Conservation (phyloP, 2,113 vertebrate species). For the Stomatorhinus ivindoensis region DNA sequence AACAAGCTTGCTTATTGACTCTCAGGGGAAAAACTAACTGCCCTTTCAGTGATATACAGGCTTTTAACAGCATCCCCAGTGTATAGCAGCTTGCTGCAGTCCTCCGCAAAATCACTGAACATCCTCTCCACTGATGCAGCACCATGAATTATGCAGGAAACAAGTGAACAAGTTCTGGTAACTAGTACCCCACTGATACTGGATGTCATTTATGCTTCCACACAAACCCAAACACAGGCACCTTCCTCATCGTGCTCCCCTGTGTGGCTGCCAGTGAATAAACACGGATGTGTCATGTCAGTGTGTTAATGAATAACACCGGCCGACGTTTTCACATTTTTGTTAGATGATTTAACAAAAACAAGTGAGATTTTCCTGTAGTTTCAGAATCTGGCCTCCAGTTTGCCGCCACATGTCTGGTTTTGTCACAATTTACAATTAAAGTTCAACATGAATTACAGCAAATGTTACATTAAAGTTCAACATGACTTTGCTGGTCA, state of each 20-base stretch:
- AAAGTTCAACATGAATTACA: too few relatives aligned
- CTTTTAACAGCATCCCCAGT: neutral
- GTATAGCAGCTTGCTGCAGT: neutral
- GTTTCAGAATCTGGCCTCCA: too few relatives aligned
- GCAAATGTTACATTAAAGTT: too few relatives aligned
- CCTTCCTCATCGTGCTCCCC: neutral
- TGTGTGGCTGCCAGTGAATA: neutral
- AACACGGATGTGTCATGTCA: neutral
- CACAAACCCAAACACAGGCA: neutral
- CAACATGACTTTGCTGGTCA: too few relatives aligned
- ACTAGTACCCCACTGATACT: neutral
- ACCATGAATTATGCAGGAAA: neutral
- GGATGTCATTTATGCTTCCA: neutral
- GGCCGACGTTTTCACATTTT: too few relatives aligned
- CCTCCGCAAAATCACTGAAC: neutral
- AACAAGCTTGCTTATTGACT: neutral
- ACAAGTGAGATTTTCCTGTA: too few relatives aligned
- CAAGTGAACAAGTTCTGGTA: neutral
- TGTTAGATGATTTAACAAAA: too few relatives aligned
- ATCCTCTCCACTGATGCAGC: neutral
- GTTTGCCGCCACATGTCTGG: too few relatives aligned
- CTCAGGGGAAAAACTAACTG: neutral
- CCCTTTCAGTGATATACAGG: neutral
- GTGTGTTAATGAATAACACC: neutral
- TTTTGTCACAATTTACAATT: too few relatives aligned